Evolutionary conservation across 2,113 vertebrate genomes (phyloP).

Genomic region (Garra rufa): DNA sequence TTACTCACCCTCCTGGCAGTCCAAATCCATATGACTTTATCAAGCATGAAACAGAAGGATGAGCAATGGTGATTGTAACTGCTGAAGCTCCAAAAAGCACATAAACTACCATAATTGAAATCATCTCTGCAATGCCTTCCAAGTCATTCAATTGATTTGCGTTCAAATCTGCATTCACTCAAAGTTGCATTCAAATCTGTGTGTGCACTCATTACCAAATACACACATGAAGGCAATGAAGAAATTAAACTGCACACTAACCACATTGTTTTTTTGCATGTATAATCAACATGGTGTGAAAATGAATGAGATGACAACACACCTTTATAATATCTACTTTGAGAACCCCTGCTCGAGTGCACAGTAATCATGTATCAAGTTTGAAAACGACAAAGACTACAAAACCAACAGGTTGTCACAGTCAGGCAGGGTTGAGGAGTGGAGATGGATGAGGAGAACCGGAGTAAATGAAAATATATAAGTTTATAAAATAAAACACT

Average conservation of each 20-base stretch:
- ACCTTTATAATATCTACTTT: not conserved
- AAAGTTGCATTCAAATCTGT: not conserved
- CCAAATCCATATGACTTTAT: not conserved
- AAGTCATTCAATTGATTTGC: not conserved
- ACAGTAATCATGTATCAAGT: not conserved
- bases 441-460: no score
- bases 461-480: no score
- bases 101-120: not conserved
- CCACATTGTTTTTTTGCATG: not conserved
- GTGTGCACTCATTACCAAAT: not conserved
- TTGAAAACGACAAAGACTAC: not conserved
- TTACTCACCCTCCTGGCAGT: not conserved
- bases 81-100: not conserved
- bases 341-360: not conserved
- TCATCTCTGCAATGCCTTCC: not conserved
- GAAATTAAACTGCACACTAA: not conserved
- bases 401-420: slow-evolving; percentile 16
- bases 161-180: not conserved
- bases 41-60: not conserved
- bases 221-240: not conserved
- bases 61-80: not conserved
- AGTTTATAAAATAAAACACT: no score
- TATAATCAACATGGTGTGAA: not conserved
- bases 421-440: no score
- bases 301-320: not conserved